phyloP scores from a whole-genome alignment of 2,113 vertebrate genomes.

The Python bivittatus region DNA sequence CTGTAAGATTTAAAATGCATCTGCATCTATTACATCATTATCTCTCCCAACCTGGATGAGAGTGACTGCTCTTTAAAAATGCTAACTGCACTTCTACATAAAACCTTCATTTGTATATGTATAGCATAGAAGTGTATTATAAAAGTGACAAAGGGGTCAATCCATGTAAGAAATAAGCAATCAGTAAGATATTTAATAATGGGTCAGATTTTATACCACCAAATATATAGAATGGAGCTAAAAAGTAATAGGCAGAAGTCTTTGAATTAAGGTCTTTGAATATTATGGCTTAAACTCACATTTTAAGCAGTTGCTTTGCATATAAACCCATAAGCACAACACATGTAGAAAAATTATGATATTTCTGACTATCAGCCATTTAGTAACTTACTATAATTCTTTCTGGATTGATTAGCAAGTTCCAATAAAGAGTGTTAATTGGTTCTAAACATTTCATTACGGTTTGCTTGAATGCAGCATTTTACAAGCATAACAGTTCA shows the following conservation, averaged over 20 bases:
- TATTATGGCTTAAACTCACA: neutral
- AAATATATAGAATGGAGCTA: accelerated
- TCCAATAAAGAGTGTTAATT: slow-evolving; percentile 34
- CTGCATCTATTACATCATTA: neutral
- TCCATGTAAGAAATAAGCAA: neutral
- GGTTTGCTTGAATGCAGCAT: slow-evolving; percentile 26
- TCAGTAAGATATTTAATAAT: neutral
- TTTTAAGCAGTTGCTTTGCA: slow-evolving; percentile 3
- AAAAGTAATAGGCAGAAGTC: neutral
- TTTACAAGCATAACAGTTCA: slow-evolving; percentile 46
- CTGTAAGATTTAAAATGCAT: neutral
- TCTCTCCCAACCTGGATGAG: neutral
- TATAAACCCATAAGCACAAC: slow-evolving; percentile 8
- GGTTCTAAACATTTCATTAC: slow-evolving; percentile 53
- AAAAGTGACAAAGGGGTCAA: neutral
- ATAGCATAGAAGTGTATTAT: neutral
- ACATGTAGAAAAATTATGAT: slow-evolving; percentile 25
- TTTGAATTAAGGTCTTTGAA: neutral
- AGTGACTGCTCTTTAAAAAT: neutral
- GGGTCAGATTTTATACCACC: neutral
- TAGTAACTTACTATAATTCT: slow-evolving; percentile 1
- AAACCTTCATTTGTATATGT: neutral
- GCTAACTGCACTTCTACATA: neutral
- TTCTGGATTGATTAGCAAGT: slow-evolving; percentile 26
- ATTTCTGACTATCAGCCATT: slow-evolving; percentile 43